Percentiles rank a stretch among this genome's conserved stretches.
phyloP scores from a whole-genome alignment of 2,888 invertebrate species.

The Leptodirus hochenwartii region DNA sequence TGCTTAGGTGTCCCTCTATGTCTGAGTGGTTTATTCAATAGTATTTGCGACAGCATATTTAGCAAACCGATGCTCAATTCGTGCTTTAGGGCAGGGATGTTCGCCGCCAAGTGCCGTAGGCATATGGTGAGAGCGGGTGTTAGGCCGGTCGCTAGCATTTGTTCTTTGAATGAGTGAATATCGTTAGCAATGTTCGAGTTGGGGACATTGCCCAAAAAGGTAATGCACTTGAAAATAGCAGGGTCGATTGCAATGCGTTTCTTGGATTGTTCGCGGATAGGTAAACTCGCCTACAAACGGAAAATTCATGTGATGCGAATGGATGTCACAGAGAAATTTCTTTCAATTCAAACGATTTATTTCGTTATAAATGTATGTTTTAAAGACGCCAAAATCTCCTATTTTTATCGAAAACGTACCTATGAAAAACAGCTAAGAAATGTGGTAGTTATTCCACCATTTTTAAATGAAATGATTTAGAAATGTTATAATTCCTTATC shows the following conservation, averaged over 20 bases:
- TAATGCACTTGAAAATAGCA: conserved; percentile 84
- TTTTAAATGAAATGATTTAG: too few relatives aligned
- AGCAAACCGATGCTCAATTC: conserved; percentile 87
- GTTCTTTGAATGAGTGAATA: conserved; percentile 69
- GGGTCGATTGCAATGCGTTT: conserved; percentile 63
- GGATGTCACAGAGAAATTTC: too few relatives aligned
- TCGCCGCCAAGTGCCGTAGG: conserved; percentile 72
- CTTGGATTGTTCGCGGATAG: conserved; percentile 62
- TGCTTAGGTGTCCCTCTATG: conserved; percentile 65
- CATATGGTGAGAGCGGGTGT: conserved; percentile 83
- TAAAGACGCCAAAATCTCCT: too few relatives aligned
- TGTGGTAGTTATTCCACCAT: too few relatives aligned
- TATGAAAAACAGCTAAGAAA: too few relatives aligned
- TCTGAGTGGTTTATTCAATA: conserved; percentile 72
- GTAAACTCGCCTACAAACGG: too few relatives aligned
- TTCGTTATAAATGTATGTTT: too few relatives aligned
- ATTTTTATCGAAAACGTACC: too few relatives aligned
- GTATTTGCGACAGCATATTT: conserved; percentile 74
- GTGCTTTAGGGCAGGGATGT: conserved; percentile 70
- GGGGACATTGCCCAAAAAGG: conserved; percentile 68
- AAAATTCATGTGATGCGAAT: too few relatives aligned
- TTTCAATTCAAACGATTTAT: too few relatives aligned
- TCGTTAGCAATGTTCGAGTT: conserved; percentile 50
- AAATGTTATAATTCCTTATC: too few relatives aligned
- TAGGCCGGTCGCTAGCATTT: conserved; percentile 83